Evolutionary conservation across 2,113 vertebrate species (phyloP).

Genomic region (Lepisosteus oculatus): DNA sequence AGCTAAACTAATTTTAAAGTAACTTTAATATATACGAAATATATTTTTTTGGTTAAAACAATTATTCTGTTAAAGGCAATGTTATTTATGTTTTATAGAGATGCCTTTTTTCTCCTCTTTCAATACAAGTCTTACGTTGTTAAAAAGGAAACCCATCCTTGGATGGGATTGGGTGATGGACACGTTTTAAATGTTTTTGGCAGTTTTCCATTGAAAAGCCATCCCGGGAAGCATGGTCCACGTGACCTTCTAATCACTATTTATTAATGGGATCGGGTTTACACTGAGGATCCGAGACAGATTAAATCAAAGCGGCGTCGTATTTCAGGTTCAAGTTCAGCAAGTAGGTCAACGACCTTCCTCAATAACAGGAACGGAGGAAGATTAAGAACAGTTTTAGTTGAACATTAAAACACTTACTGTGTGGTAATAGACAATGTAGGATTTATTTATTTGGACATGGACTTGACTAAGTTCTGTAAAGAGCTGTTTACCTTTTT

Average conservation of each 20-base stretch:
- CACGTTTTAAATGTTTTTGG: constrained; percentile 37
- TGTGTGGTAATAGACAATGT: no score
- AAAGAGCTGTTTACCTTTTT: no score
- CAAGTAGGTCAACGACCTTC: constrained; percentile 19
- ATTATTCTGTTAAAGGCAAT: no score
- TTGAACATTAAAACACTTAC: no score
- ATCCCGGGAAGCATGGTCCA: constrained; percentile 20
- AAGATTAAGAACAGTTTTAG: no score
- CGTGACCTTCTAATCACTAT: constrained; percentile 40
- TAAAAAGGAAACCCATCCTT: constrained; percentile 17
- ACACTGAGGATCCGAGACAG: constrained; percentile 24
- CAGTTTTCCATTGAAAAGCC: constrained; percentile 22
- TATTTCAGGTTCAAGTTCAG: constrained; percentile 30
- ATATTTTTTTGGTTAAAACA: no score
- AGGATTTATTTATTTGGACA: no score
- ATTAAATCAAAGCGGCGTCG: constrained; percentile 12
- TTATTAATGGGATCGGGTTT: constrained; percentile 37
- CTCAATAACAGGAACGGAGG: background rate
- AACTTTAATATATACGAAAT: background rate
- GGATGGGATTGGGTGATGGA: constrained; percentile 24
- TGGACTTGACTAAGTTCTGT: no score
- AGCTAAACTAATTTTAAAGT: background rate
- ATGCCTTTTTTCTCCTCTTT: background rate
- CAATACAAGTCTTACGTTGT: background rate
- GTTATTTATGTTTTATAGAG: background rate